These are phyloP conservation scores for Myotis yumanensis DNA, from an alignment of 2,113 vertebrate genomes.

Conservation along the genomic window DNA sequence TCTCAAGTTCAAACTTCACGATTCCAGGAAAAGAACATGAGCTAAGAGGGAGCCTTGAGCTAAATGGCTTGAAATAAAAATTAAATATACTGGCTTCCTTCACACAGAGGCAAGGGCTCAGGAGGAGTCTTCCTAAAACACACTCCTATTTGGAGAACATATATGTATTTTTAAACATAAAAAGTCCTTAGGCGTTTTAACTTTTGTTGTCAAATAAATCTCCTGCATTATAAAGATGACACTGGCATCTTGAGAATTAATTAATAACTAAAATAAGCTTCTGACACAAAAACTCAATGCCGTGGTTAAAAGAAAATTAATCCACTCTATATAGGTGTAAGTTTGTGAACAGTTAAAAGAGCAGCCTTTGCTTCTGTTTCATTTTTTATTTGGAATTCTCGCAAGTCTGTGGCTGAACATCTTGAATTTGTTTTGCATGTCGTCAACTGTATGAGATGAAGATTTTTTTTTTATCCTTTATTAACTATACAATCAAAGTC, in stretches of 20 bases:
- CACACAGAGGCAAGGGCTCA: background rate
- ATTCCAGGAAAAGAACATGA: slow-evolving; percentile 68
- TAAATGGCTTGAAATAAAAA: slow-evolving; percentile 63
- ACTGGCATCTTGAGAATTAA: slow-evolving; percentile 44
- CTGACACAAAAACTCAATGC: slow-evolving; percentile 9
- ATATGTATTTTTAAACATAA: slow-evolving; percentile 49
- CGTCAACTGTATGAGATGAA: slow-evolving; percentile 67
- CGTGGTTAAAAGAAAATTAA: background rate
- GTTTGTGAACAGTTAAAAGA: slow-evolving; percentile 45
- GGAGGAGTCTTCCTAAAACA: slow-evolving; percentile 46
- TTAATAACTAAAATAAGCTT: slow-evolving; percentile 59
- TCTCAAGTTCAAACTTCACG: slow-evolving; percentile 49
- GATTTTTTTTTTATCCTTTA: slow-evolving; percentile 78
- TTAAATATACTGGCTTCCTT: slow-evolving; percentile 41
- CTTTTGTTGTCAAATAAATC: slow-evolving; percentile 70
- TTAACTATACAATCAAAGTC: slow-evolving; percentile 80
- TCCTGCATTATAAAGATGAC: slow-evolving; percentile 1
- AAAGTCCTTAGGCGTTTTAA: slow-evolving; percentile 57
- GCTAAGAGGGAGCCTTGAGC: slow-evolving; percentile 57
- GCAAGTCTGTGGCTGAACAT: slow-evolving; percentile 55
- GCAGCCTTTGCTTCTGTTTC: background rate
- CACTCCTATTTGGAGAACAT: slow-evolving; percentile 37
- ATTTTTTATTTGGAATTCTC: slow-evolving; percentile 62
- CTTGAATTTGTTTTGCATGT: slow-evolving; percentile 79
- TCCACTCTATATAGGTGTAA: background rate